Conservation (phyloP, 2,113 vertebrate species). For the Chinchilla lanigera region DNA sequence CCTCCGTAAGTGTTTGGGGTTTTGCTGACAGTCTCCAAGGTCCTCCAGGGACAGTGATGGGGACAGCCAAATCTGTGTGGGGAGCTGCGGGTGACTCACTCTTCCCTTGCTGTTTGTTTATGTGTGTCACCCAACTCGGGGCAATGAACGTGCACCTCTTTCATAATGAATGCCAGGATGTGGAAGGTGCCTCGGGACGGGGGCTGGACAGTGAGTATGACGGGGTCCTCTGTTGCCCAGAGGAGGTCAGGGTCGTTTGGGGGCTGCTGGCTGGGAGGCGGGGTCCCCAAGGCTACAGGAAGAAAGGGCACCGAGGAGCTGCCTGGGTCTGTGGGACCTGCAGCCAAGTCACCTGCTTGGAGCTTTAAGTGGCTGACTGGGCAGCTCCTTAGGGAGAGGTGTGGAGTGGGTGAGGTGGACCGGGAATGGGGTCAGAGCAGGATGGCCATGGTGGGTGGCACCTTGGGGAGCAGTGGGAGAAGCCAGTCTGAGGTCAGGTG, state of each 20-base stretch:
- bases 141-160: neutral
- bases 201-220: neutral
- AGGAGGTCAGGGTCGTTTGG: neutral
- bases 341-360: neutral
- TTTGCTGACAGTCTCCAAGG: neutral
- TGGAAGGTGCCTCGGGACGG: neutral
- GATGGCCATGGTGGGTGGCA: neutral
- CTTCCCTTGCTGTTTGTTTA: neutral
- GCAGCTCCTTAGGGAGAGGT: neutral
- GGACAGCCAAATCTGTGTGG: rapidly evolving
- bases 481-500: neutral
- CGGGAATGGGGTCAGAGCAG: too few relatives aligned
- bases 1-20: neutral
- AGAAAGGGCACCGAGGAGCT: neutral
- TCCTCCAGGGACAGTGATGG: neutral
- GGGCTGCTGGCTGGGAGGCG: neutral
- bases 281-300: neutral
- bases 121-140: neutral
- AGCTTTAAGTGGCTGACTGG: neutral
- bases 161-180: neutral
- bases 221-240: neutral
- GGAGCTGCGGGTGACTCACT: neutral
- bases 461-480: neutral
- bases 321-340: neutral
- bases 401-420: neutral